Conservation (phyloP, 1,140 invertebrate genomes). For the Linepithema humile region DNA sequence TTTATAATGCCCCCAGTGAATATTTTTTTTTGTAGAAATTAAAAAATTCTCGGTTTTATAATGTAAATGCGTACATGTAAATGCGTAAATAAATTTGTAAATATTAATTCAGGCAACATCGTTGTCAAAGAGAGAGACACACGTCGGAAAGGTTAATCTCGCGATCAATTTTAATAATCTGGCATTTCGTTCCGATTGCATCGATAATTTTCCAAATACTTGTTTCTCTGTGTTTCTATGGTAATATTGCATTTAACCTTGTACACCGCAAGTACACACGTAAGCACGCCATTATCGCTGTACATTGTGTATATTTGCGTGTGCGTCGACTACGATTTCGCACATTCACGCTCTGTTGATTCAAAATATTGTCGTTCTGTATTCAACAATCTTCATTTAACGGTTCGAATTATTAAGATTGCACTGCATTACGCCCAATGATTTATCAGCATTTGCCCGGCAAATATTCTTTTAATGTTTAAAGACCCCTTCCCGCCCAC, state of each 20-base stretch:
- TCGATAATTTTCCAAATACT: slow-evolving; percentile 33
- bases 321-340: slow-evolving; percentile 40
- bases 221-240: slow-evolving; percentile 37
- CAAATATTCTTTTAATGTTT: slow-evolving; percentile 62
- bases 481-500: slow-evolving; percentile 33
- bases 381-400: slow-evolving; percentile 51
- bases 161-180: slow-evolving; percentile 39
- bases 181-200: slow-evolving; percentile 7
- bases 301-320: slow-evolving; percentile 40
- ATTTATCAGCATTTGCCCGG: slow-evolving; percentile 59
- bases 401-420: slow-evolving; percentile 56
- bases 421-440: slow-evolving; percentile 53
- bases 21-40: slow-evolving; percentile 14
- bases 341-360: slow-evolving; percentile 41
- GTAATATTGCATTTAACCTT: slow-evolving; percentile 49
- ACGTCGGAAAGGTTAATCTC: slow-evolving; percentile 20
- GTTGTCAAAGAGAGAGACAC: not conserved
- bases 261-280: not conserved
- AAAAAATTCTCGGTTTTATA: slow-evolving; percentile 30
- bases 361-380: slow-evolving; percentile 57
- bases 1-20: slow-evolving; percentile 26
- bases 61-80: slow-evolving; percentile 39
- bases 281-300: slow-evolving; percentile 34
- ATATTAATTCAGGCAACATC: slow-evolving; percentile 34
- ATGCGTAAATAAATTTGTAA: slow-evolving; percentile 46